Percentiles rank a stretch among this genome's conserved stretches.
These are phyloP conservation scores for Tarsius wallacei DNA, from an alignment of 2,797 vertebrate genomes.

Conservation along the genomic window DNA sequence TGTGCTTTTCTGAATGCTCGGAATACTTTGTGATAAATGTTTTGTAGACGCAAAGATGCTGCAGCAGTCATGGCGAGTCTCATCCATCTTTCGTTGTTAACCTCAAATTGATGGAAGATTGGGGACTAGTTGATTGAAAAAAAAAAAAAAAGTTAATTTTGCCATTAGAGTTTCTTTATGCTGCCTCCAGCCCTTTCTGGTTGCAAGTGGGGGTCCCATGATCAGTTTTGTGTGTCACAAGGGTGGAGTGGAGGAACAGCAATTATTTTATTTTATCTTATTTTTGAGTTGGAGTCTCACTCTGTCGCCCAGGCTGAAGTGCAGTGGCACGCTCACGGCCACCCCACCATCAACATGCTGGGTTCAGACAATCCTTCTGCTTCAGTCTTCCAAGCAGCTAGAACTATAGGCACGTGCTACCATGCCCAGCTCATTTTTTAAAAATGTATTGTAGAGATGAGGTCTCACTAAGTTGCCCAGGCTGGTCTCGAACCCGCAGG, in stretches of 20 bases:
- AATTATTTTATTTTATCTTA: no score
- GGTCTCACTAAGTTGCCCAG: no score
- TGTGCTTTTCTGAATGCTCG: neutral
- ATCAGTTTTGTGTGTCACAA: neutral
- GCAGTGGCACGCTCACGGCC: no score
- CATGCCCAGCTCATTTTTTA: no score
- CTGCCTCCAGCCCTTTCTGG: neutral
- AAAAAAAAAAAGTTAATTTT: neutral
- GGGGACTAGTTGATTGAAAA: neutral
- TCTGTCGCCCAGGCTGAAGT: no score
- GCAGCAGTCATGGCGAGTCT: neutral
- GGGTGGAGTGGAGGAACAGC: neutral
- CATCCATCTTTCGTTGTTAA: neutral
- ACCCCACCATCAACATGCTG: no score
- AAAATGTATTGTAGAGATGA: no score
- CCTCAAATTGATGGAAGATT: neutral
- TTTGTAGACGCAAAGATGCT: constrained; percentile 6
- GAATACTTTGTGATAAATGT: neutral
- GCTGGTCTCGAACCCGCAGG: no score
- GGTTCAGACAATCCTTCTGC: no score
- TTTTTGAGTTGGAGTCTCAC: no score
- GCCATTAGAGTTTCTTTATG: neutral
- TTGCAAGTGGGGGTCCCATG: neutral
- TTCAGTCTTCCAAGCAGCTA: no score
- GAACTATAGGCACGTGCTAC: no score